Base-by-base conservation (phyloP, 2,113 vertebrate species). In the Larimichthys polyactis region DNA sequence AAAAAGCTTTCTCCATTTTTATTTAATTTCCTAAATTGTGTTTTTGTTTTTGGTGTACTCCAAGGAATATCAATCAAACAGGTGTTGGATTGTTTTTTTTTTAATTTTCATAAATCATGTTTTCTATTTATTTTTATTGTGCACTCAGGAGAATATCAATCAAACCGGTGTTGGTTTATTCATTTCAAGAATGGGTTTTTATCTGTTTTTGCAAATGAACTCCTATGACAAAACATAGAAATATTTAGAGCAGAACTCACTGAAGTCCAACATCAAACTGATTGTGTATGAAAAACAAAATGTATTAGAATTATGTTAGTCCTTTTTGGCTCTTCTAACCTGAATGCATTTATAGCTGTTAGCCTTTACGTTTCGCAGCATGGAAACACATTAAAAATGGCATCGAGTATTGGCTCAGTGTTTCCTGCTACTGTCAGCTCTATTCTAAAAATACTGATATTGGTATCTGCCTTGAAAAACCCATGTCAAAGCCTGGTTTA, bases 401-500 rank as follows among this genome's bases (percentile, higher is more conserved):
- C 43, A 67, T 8, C 8, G 40, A 40, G 40, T 52, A 51, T 69
- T 75, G 67, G 40, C 67, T 71, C 63, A 52, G 48, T 57, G 22
- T 49, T 22, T 72, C 58, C 59, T 71, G 67, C 40, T 57, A 24
- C 57, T 62, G 49, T 75, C 73, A 75, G 85, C 58, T 81, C n/a
- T 17, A 9, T 58, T 75, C 58, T 79, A 63, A 83, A 88, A 87
- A 79, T 44, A 70, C 76, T 65, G 70, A 80, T 80, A 64, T 62
- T 70, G 71, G 48, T 79, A 64, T 66, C 72, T 76, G 62, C 69
- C 11, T 73, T 71, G 8, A 68, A 86, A 76, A 75, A 0, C n/a
- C 44, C 55, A 46, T 86, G 88, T 87, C 71, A 79, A 69, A 85
- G 78, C 81, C 72, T 66, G 79, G 66, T 85, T 88, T 73, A 87